phyloP scores from a whole-genome alignment of 2,888 invertebrate species.

The Lepetodrilus schrolli region DNA sequence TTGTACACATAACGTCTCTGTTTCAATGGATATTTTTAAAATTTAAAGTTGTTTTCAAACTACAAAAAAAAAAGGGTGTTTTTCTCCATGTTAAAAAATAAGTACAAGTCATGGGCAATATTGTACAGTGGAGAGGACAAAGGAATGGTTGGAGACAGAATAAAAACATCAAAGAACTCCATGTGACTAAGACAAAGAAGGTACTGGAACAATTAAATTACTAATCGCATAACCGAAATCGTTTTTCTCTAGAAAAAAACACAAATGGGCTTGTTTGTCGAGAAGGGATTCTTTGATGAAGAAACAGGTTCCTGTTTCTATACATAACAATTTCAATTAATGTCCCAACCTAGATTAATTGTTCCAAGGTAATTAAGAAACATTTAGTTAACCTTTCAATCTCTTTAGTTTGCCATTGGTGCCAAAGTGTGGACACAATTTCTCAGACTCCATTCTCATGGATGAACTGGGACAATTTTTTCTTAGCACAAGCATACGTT shows the following conservation, averaged over 20 bases:
- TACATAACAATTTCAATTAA: background rate
- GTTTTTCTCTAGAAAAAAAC: conserved; percentile 12
- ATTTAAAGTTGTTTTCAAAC: no score
- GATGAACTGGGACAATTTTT: no score
- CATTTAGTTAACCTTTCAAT: no score
- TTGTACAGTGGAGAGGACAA: background rate
- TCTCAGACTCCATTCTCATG: no score
- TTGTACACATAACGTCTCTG: no score
- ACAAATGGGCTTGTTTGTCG: background rate
- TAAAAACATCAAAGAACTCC: conserved; percentile 4
- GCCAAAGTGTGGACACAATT: no score
- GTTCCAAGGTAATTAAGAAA: no score
- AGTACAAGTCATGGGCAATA: background rate
- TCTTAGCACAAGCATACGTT: no score
- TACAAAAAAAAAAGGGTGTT: background rate
- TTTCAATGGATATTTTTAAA: no score
- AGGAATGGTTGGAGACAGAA: background rate
- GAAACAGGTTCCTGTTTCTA: background rate
- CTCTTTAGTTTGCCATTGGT: no score
- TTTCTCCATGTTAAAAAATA: background rate
- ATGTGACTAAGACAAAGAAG: background rate
- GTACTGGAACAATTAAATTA: conserved; percentile 5
- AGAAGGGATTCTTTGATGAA: conserved; percentile 3
- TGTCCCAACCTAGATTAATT: background rate
- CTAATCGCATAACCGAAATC: background rate